Conservation (phyloP, 2,797 vertebrate species). For the Trichosurus vulpecula region DNA sequence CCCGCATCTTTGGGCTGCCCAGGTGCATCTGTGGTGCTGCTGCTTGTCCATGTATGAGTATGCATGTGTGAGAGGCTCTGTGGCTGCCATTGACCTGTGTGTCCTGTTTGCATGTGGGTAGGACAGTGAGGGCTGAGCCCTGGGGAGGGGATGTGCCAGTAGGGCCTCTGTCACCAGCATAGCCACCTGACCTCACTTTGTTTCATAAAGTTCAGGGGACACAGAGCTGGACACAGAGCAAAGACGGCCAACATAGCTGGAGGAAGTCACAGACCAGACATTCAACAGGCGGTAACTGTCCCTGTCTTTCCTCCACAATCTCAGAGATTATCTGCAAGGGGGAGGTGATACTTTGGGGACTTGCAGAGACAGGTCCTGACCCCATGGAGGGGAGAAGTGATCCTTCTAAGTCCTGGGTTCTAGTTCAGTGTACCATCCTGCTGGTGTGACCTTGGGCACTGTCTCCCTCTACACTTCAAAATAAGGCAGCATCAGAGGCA, state of each 20-base stretch:
- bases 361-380: not conserved
- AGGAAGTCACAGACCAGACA: not conserved
- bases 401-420: not conserved
- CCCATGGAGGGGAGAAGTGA: not conserved
- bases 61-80: not conserved
- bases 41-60: not conserved
- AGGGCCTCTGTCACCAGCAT: not conserved
- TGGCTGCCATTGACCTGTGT: not conserved
- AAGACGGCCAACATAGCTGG: not conserved
- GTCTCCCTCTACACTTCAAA: not conserved
- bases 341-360: not conserved
- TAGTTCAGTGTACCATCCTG: not conserved
- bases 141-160: not conserved
- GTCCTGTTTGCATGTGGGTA: not conserved
- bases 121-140: not conserved
- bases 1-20: not conserved
- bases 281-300: not conserved
- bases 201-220: not conserved
- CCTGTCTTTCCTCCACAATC: not conserved
- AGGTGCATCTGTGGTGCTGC: not conserved
- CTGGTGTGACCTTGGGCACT: not conserved
- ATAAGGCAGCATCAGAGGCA: not conserved
- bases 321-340: not conserved
- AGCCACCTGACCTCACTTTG: not conserved
- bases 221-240: not conserved